Conservation (phyloP, 2,797 vertebrate species). For the Peromyscus melanophrys region DNA sequence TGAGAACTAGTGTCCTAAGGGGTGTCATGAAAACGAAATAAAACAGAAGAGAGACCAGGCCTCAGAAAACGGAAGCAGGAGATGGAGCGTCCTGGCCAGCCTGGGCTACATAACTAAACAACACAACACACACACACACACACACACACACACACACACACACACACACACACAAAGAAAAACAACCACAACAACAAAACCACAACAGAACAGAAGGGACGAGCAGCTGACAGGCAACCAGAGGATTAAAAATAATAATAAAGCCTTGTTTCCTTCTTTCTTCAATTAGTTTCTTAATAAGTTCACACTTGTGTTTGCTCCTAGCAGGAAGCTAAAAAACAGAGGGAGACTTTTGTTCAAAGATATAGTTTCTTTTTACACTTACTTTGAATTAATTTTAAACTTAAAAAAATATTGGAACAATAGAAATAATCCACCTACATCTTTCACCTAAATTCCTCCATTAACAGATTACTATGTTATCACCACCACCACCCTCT, state of each 20-base stretch:
- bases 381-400: not conserved
- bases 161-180: not conserved
- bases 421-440: not conserved
- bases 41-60: not conserved
- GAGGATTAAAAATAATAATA: constrained; percentile 34
- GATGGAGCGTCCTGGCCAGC: not conserved
- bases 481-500: not conserved
- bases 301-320: constrained; percentile 14
- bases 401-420: not conserved
- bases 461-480: not conserved
- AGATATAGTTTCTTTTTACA: not conserved
- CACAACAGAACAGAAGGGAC: not conserved
- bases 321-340: constrained; percentile 40
- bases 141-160: too few species aligned
- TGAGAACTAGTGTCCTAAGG: not conserved
- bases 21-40: not conserved
- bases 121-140: too few species aligned
- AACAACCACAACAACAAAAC: not conserved
- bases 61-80: not conserved
- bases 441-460: not conserved
- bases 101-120: not conserved
- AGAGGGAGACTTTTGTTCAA: not conserved
- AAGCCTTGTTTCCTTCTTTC: not conserved
- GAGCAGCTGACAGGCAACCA: not conserved
- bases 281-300: constrained; percentile 31